phyloP scores from a whole-genome alignment of 2,888 invertebrate species.

The Andrena chrysosceles region DNA sequence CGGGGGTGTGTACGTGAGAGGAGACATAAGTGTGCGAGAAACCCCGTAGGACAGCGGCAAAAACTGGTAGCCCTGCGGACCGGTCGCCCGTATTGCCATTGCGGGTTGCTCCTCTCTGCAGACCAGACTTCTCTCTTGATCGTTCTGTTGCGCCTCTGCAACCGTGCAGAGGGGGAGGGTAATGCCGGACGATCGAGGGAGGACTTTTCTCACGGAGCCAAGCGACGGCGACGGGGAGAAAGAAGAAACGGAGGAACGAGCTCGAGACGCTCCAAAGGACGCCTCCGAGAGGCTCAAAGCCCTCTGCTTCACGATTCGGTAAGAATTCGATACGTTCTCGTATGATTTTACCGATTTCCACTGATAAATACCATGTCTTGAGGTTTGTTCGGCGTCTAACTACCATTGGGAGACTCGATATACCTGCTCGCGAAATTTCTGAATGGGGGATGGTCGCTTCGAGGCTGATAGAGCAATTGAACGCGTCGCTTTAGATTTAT shows the following conservation, averaged over 20 bases:
- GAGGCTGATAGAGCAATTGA: too few species aligned
- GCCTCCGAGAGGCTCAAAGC: not conserved
- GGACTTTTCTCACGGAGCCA: slow-evolving; percentile 69
- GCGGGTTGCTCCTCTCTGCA: slow-evolving; percentile 61
- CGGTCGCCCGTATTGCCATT: slow-evolving; percentile 73
- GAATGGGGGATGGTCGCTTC: too few species aligned
- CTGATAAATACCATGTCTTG: not conserved
- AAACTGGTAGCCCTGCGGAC: slow-evolving; percentile 77
- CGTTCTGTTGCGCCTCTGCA: slow-evolving; percentile 62
- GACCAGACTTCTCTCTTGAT: slow-evolving; percentile 61
- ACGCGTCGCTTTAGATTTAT: too few species aligned
- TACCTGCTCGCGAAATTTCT: too few species aligned
- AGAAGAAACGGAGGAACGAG: slow-evolving; percentile 50
- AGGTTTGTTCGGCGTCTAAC: not conserved
- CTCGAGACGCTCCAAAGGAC: slow-evolving; percentile 11
- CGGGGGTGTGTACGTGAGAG: slow-evolving; percentile 16
- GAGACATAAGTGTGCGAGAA: slow-evolving; percentile 28
- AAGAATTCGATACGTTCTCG: not conserved
- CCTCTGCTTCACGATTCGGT: not conserved
- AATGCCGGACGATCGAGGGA: slow-evolving; percentile 51
- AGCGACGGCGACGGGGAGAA: slow-evolving; percentile 35
- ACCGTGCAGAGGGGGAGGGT: slow-evolving; percentile 39
- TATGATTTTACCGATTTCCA: not conserved
- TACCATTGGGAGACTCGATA: too few species aligned
- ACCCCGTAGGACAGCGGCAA: slow-evolving; percentile 68